Evolutionary conservation across 2,797 vertebrate species (phyloP).

Genomic region (Darevskia nairensis): DNA sequence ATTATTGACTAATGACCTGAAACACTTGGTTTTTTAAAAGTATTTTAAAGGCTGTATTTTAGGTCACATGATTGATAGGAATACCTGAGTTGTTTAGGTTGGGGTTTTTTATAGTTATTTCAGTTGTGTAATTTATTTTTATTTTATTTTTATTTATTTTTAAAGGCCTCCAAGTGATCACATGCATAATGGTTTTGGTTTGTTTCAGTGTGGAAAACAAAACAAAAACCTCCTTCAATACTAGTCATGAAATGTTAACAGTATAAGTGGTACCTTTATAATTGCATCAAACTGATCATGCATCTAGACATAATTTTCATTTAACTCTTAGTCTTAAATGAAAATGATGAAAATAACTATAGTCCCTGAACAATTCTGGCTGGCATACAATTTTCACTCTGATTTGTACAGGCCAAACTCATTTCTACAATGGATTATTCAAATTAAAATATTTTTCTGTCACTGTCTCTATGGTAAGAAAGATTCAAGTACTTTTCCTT

Average conservation of each 20-base stretch:
- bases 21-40: slow-evolving; percentile 27
- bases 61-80: slow-evolving; percentile 30
- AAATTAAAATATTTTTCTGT: neutral
- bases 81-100: neutral
- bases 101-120: slow-evolving; percentile 38
- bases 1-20: slow-evolving; percentile 56
- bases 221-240: neutral
- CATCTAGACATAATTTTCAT: neutral
- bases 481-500: neutral
- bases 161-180: neutral
- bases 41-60: slow-evolving; percentile 22
- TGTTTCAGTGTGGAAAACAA: neutral
- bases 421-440: neutral
- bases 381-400: neutral
- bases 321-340: slow-evolving; percentile 14
- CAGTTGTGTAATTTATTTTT: slow-evolving; percentile 33
- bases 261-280: slow-evolving; percentile 11
- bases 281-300: neutral
- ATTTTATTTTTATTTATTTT: too few relatives aligned
- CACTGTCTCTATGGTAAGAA: neutral
- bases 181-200: slow-evolving; percentile 7
- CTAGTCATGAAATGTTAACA: slow-evolving; percentile 7
- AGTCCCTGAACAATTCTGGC: neutral
- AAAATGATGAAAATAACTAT: neutral
- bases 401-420: neutral